Evolutionary conservation across 2,888 invertebrate species (phyloP), one percentile per base, ranked within the genome.

Genomic region (Mermis nigrescens): DNA sequence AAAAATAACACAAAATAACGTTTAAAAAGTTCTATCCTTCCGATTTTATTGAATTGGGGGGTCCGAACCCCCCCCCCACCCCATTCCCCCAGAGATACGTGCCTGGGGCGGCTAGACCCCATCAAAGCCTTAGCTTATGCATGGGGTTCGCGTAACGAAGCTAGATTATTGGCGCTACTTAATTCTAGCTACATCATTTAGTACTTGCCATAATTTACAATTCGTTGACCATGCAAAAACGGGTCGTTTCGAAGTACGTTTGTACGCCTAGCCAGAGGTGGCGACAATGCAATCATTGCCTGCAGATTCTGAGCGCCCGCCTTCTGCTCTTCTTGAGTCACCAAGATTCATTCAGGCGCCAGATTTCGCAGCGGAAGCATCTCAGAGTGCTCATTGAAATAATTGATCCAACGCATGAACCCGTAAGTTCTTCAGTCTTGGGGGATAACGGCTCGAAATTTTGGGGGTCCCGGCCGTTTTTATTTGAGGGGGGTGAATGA

Each of bases 361-460:
- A 77, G 63, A 70, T 81, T 29, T 76, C 79, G 57, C 77, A 77
- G 61, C 78, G 79, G 62, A 78, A 79, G 15, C 79, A 80, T 64
- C 72, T 81, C 53, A 77, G 79, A 66, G 78, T 79, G 48, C 69
- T 81, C 54, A 77, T 80, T 3, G 78, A 80, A 61, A 77, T 80
- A 19, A 70, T 81, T 51, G 81, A 81, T 66, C 78, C 80, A 19
- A 81, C 80, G 54, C 77, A 81, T 65, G 81, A 81, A 66, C 81
- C 81, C 62, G 80, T 80, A 68, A 75, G 76, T 68, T 52, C 52
- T n/a, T n/a, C n/a, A n/a, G n/a, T n/a, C n/a, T n/a, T n/a, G n/a
- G n/a, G n/a, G n/a, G n/a, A n/a, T n/a, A n/a, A n/a, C n/a, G n/a
- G n/a, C n/a, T n/a, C n/a, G n/a, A n/a, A n/a, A n/a, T n/a, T n/a